phyloP scores from a whole-genome alignment of 1,140 invertebrate genomes.

The Drosophila oshimai region DNA sequence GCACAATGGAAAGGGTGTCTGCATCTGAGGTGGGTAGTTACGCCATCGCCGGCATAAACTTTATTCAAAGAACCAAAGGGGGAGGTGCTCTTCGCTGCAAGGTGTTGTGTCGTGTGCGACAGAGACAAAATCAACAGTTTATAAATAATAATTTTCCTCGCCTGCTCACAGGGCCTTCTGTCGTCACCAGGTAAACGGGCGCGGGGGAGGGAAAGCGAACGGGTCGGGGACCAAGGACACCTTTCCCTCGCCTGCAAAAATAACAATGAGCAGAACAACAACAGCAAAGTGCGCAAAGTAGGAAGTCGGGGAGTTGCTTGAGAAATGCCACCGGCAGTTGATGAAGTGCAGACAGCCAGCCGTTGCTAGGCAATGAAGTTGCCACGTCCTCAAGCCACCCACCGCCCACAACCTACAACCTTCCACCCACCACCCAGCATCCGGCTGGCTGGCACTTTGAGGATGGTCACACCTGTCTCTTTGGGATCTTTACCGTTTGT shows the following conservation, averaged over 20 bases:
- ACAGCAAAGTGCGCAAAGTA: background rate
- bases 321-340: conserved; percentile 24
- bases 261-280: conserved; percentile 6
- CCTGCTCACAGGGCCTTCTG: background rate
- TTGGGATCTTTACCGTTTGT: conserved; percentile 21
- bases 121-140: conserved; percentile 14
- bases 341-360: conserved; percentile 20
- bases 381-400: background rate
- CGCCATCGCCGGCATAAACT: conserved; percentile 1
- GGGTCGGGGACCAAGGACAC: background rate
- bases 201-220: no score
- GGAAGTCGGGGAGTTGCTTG: background rate
- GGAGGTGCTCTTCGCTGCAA: background rate
- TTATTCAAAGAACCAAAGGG: conserved; percentile 7
- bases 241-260: background rate
- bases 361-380: conserved; percentile 7
- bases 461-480: conserved; percentile 20
- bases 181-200: background rate
- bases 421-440: background rate
- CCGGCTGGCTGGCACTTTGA: background rate
- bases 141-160: conserved; percentile 28
- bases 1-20: background rate
- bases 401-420: background rate
- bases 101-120: background rate
- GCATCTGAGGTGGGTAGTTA: background rate